Evolutionary conservation across 2,797 vertebrate species (phyloP).

Genomic region (Aeoliscus strigatus): DNA sequence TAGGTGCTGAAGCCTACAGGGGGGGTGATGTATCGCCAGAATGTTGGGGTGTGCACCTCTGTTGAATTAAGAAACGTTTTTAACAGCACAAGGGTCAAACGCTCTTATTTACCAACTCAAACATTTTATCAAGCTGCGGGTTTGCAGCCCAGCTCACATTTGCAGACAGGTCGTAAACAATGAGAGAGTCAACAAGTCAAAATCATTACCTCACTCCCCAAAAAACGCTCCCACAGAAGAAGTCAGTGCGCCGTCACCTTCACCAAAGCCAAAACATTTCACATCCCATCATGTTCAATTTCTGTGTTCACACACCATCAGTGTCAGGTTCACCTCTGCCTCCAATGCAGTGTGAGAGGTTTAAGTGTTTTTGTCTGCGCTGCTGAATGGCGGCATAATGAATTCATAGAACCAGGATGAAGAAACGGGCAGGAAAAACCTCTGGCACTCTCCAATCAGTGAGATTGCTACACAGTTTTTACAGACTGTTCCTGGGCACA

Average conservation of each 20-base stretch:
- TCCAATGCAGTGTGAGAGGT: constrained; percentile 12
- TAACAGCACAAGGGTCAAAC: not conserved
- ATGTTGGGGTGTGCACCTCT: too few relatives aligned
- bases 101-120: constrained; percentile 5
- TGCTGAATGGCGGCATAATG: constrained; percentile 23
- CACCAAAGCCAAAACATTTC: constrained; percentile 18
- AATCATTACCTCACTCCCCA: too few relatives aligned
- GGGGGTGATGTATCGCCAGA: too few relatives aligned
- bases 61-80: too few relatives aligned
- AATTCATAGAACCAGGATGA: constrained; percentile 15
- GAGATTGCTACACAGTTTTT: constrained; percentile 15
- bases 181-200: constrained; percentile 32
- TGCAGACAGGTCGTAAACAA: constrained; percentile 31
- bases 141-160: constrained; percentile 1
- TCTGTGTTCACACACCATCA: constrained; percentile 31
- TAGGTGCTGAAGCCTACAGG: too few relatives aligned
- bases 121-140: constrained; percentile 2
- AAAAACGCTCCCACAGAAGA: too few relatives aligned
- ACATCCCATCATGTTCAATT: constrained; percentile 40
- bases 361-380: constrained; percentile 30
- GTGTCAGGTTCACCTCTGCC: constrained; percentile 23
- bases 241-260: constrained; percentile 9
- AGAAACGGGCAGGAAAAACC: constrained; percentile 34
- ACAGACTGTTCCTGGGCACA: constrained; percentile 5
- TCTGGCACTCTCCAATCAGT: constrained; percentile 37